phyloP scores from a whole-genome alignment of 2,113 vertebrate genomes.

The Heloderma charlesbogerti region DNA sequence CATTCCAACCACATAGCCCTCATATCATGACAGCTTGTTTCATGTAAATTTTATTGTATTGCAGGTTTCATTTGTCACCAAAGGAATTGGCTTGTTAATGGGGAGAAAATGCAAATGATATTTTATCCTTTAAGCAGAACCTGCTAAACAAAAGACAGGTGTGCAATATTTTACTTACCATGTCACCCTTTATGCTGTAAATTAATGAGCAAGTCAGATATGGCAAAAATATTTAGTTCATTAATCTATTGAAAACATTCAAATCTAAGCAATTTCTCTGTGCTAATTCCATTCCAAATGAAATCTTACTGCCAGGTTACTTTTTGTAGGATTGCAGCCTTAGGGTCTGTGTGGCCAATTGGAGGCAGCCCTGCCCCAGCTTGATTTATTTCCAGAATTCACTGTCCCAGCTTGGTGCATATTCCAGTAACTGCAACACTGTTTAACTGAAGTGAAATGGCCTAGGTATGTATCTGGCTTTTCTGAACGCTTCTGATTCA shows the following conservation, averaged over 20 bases:
- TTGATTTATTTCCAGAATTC: neutral
- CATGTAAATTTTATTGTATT: slow-evolving; percentile 63
- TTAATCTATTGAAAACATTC: neutral
- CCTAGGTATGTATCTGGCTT: neutral
- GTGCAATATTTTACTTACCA: slow-evolving; percentile 36
- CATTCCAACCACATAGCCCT: slow-evolving; percentile 53
- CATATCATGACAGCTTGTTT: slow-evolving; percentile 64
- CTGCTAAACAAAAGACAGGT: slow-evolving; percentile 25
- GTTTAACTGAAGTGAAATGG: neutral
- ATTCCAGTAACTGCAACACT: neutral
- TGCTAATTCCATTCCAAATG: neutral
- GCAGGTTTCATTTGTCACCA: slow-evolving; percentile 64
- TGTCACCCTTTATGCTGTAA: neutral
- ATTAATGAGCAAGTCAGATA: slow-evolving; percentile 19
- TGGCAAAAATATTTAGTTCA: neutral
- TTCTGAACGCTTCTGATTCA: neutral
- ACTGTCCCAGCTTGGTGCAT: neutral
- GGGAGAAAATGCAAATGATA: slow-evolving; percentile 63
- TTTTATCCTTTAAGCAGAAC: slow-evolving; percentile 45
- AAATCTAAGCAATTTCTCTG: neutral
- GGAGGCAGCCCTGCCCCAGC: neutral
- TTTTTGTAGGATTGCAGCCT: neutral
- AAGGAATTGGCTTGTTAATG: slow-evolving; percentile 46
- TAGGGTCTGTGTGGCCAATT: neutral
- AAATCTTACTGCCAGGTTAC: neutral